Percentiles rank a stretch among this genome's conserved stretches.
Conservation (phyloP, 2,797 vertebrate genomes). For the Mycteria americana region DNA sequence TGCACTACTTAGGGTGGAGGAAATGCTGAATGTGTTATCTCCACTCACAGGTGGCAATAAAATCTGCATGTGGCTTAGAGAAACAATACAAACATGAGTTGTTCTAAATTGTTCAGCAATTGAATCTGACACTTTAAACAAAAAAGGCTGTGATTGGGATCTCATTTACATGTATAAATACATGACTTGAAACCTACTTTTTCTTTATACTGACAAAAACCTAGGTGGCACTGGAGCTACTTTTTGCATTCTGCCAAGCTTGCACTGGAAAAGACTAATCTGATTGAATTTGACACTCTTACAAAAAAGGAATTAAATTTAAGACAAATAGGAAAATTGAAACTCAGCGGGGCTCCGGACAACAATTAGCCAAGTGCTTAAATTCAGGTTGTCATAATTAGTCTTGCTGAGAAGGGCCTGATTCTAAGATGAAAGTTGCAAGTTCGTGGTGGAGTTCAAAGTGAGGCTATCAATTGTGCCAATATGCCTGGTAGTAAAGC, state of each 20-base stretch:
- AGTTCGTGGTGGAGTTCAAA: neutral
- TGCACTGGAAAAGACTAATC: conserved; percentile 9
- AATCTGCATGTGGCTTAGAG: neutral
- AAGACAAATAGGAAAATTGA: conserved; percentile 17
- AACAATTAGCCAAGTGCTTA: conserved; percentile 1
- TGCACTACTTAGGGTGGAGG: neutral
- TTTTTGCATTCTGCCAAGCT: neutral
- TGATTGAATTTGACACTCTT: neutral
- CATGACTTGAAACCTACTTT: neutral
- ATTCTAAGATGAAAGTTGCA: neutral
- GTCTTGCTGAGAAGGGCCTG: neutral
- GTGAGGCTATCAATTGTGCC: neutral
- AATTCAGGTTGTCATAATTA: neutral
- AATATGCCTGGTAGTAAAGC: accelerated
- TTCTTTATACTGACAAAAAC: neutral
- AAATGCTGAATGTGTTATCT: neutral
- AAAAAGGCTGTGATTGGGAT: neutral
- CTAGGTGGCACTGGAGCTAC: neutral
- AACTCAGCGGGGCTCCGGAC: neutral
- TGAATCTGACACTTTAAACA: neutral
- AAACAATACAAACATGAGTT: neutral
- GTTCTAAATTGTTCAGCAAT: neutral
- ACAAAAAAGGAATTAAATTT: neutral
- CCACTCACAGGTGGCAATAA: neutral
- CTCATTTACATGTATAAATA: conserved; percentile 10